Base-by-base conservation (phyloP, 2,113 vertebrate genomes). In the Corydoras sp. region DNA sequence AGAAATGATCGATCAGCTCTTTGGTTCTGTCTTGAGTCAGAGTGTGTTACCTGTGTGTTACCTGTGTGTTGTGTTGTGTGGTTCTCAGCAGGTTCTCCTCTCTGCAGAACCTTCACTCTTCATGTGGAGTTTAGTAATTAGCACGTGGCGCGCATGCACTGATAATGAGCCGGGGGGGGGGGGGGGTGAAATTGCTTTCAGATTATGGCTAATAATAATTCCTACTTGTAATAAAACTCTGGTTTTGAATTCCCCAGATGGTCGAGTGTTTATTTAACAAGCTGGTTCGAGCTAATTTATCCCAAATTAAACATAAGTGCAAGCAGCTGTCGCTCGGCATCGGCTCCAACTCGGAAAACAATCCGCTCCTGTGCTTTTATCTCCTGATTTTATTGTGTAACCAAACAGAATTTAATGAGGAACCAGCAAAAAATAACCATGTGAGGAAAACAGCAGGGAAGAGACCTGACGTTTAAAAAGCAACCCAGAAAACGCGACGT, bases 121-220 rank as follows among this genome's bases (percentile, higher is more conserved):
- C 86, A 83, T 88, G 88, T 89, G 86, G 89, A 88, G 83, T 83
- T 79, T 61, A 76, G 88, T 90, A 90, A 91, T 90, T 88, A 90
- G 83, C 83, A 86, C 83, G 87, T 88, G 83, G 83, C 89, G 90
- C 86, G 86, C 84, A 89, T 88, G 89, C 87, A 89, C 83, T 86
- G 86, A 85, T 89, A 90, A 88, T 89, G 87, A 84, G 86, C 86
- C 4, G 35, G 35, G 35, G 35, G 18, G 18, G 2, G 18, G 18
- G 18, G 18, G 18, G 18, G 18, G 85, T 84, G 82, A 82, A 90
- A 90, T 90, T 89, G 85, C 88, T 88, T 87, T 87, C 84, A 89
- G 88, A 90, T 89, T 87, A 89, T 85, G 76, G 84, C 82, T 84
- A 81, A 89, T 88, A 88, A 88, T 85, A 82, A 86, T 87, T 86